Base-by-base conservation (phyloP, 1,140 invertebrate genomes). In the Medauroidea extradentata region DNA sequence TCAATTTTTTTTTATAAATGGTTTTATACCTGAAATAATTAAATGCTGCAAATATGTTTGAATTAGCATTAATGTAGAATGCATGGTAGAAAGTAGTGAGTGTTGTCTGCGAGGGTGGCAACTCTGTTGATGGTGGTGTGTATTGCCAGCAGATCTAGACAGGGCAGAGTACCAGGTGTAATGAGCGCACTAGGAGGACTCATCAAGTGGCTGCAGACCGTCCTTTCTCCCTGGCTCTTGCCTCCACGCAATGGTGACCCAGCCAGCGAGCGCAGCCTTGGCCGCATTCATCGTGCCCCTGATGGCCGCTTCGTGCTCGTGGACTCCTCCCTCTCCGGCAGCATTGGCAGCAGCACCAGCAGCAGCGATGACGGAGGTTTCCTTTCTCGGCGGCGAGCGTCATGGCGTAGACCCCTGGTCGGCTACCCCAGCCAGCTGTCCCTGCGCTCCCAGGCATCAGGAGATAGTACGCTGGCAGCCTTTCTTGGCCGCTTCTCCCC, bases 161-260 rank as follows among this genome's bases (percentile, higher is more conserved):
- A 90, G 89, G 85, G 89, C 89, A 81, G 90, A 92, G 85, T 92
- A 92, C 88, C 90, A 90, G 87, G 90, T 91, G 78, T 92, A 84
- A 89, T 34, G 29, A 34, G 29, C 29, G 18, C 44, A 46, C 44
- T 25, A 21, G 24, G 44, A 21, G 44, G 44, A 19, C 44, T 46
- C 18, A 13, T 46, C 24, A 25, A 25, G 65, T 86, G 84, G 84
- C 84, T 63, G 77, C 78, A 65, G 81, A 84, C 67, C 81, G 84
- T 57, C 85, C 84, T 73, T 67, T 70, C 11, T n/a, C n/a, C 21
- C n/a, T 57, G 51, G 50, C 39, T 46, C 39, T 48, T 66, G 70
- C 8, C 70, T 65, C 23, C 68, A 71, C 56, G 27, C 16, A 23
- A 39, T 21, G 18, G 4, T 11, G 29, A 34, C 29, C 29, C 11